Evolutionary conservation across 2,113 vertebrate genomes (phyloP), one percentile per base, ranked within the genome.

Genomic region (Lepisosteus osseus): DNA sequence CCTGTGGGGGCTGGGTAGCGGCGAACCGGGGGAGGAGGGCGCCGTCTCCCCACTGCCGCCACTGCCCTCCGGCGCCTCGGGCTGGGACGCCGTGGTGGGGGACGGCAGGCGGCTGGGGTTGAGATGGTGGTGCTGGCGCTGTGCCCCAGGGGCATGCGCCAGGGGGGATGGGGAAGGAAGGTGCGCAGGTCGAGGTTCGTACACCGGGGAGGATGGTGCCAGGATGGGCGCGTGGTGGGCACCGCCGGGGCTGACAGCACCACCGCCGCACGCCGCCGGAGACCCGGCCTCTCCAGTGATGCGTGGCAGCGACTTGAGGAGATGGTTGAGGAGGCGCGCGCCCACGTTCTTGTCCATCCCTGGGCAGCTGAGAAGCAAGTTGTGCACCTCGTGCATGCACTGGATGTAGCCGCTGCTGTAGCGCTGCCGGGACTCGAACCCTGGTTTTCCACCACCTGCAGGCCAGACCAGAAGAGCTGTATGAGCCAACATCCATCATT

Each of bases 321-420:
- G 76, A 47, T 86, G 84, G 79, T 84, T 84, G 7, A 86, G 74
- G 13, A 86, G 79, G 7, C 82, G 75, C 7, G 82, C 84, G 0
- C 84, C 84, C 47, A 83, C 69, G 15, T 76, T 71, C 75, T 86
- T 83, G 81, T 86, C 84, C 84, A 84, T 78, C 29, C 82, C 81
- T 3, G 79, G 77, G 78, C 81, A 86, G 74, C 70, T 83, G n/a
- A 84, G 71, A 14, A 86, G 80, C 54, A 86, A 75, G 73, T 86
- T 86, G 69, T 86, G 84, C n/a, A 86, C 84, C 80, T 86, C 84
- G 1, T 86, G 84, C 79, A 86, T 83, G 74, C 84, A 86, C 61
- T 86, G 84, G 51, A 86, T 86, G 67, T 86, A 86, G 42, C 84
- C 84, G 9, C 73, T 83, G 54, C 84, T 80, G 76, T 84, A 86